Evolutionary conservation across 2,113 vertebrate species (phyloP).

Genomic region (Oreochromis aureus): DNA sequence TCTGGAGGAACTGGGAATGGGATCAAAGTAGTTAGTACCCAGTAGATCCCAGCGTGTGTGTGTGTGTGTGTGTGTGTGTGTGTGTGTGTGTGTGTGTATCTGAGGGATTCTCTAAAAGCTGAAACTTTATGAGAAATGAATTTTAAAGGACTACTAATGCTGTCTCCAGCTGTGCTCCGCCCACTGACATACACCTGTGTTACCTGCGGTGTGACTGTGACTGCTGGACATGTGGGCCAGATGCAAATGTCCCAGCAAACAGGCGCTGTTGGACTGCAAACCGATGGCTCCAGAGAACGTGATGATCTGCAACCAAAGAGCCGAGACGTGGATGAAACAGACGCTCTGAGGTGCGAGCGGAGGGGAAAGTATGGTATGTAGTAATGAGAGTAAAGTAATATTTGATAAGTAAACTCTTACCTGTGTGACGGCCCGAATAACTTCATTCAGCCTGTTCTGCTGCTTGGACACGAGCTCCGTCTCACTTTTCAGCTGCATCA

Average conservation of each 20-base stretch:
- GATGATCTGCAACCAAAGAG: conserved; percentile 70
- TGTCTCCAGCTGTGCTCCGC: background rate
- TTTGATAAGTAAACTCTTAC: conserved; percentile 44
- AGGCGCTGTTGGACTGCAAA: conserved; percentile 89
- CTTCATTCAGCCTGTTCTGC: conserved; percentile 86
- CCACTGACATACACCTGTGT: background rate
- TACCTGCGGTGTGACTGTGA: conserved; percentile 85
- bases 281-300: conserved; percentile 86
- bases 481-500: conserved; percentile 79
- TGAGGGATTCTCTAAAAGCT: background rate
- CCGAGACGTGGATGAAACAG: fast-evolving
- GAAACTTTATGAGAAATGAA: background rate
- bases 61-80: fast-evolving
- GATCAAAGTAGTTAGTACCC: background rate
- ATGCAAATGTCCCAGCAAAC: conserved; percentile 85
- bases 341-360: fast-evolving
- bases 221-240: conserved; percentile 81
- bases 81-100: too few relatives aligned
- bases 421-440: conserved; percentile 86
- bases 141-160: background rate
- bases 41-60: fast-evolving
- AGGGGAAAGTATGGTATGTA: fast-evolving
- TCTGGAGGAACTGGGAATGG: conserved; percentile 83
- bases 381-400: background rate
- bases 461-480: conserved; percentile 80